These are phyloP conservation scores for Thunnus albacares DNA, from an alignment of 2,797 vertebrate genomes.

Conservation along the genomic window DNA sequence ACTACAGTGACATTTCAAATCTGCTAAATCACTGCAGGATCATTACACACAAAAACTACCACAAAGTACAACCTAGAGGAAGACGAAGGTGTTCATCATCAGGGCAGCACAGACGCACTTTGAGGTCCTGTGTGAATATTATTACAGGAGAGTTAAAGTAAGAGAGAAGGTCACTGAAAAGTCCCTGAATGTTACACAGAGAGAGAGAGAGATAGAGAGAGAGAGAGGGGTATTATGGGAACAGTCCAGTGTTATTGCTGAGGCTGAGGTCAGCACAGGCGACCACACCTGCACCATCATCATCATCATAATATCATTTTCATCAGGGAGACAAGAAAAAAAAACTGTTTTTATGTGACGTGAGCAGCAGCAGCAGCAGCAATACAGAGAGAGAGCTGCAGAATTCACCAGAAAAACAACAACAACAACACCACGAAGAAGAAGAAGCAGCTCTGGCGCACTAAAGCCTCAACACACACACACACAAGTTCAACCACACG, in stretches of 20 bases:
- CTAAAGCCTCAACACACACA: background rate
- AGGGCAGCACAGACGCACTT: background rate
- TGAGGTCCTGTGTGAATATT: background rate
- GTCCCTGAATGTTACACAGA: background rate
- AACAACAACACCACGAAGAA: background rate
- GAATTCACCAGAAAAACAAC: conserved; percentile 9
- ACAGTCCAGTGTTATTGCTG: conserved; percentile 27
- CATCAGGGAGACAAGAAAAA: background rate
- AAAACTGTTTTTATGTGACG: background rate
- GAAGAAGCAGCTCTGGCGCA: conserved; percentile 35
- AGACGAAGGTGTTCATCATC: no score
- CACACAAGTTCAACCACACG: background rate
- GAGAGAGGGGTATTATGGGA: conserved; percentile 3
- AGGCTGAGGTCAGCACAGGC: conserved; percentile 56
- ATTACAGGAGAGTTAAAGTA: background rate
- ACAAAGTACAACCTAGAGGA: no score
- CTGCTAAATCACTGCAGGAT: background rate
- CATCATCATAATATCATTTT: conserved; percentile 13
- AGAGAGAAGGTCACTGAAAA: conserved; percentile 33
- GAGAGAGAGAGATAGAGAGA: no score
- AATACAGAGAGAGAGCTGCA: conserved; percentile 2
- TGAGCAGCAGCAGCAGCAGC: background rate
- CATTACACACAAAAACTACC: background rate
- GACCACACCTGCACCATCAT: conserved; percentile 68
- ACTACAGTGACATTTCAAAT: background rate